Evolutionary conservation across 53 echinoderm and acorn worm species (phyloP), one percentile per base, ranked within the genome.

Genomic region (Crossaster papposus): DNA sequence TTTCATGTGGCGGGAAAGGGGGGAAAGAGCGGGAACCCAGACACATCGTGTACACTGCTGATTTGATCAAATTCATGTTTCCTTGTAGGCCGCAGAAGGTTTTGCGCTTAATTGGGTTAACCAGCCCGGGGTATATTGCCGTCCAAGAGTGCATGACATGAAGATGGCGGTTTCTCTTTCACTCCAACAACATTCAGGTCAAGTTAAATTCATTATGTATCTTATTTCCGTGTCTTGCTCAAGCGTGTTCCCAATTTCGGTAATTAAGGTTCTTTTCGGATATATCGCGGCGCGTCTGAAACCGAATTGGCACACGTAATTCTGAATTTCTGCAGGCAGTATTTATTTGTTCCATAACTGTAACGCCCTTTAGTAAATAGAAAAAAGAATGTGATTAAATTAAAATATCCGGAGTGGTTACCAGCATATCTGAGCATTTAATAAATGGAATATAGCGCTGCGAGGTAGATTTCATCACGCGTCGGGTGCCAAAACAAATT

Each of bases 31-130:
- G 70, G 32, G 31, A 20, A 68, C 53, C 54, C 9, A 32, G 52
- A 85, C 71, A 85, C 72, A 87, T 75, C 72, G 53, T 38, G 68
- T 78, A 80, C 23, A 34, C 44, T 34, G 31, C 76, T 36, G 87
- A 76, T 77, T 62, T 13, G 62, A 87, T 87, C 52, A 76, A 24
- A 86, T 44, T 86, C 86, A 62, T 62, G 28, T 62, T 76, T 75
- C 58, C 87, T 55, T 62, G 87, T 76, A 62, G 31, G 77, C 77
- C 30, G 55, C 62, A 32, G n/a, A 4, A 76, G 63, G 58, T 76
- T 77, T 34, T 55, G 34, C 77, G 58, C 87, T 63, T 87, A 87
- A 87, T 77, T 87, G 87, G 87, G 75, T 87, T 87, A 87, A 35
- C 18, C 44, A 70, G 65, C 83, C 65, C 28, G 44, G 10, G 83